Conservation (phyloP, 2,888 invertebrate species). For the Chrysodeixis includens region DNA sequence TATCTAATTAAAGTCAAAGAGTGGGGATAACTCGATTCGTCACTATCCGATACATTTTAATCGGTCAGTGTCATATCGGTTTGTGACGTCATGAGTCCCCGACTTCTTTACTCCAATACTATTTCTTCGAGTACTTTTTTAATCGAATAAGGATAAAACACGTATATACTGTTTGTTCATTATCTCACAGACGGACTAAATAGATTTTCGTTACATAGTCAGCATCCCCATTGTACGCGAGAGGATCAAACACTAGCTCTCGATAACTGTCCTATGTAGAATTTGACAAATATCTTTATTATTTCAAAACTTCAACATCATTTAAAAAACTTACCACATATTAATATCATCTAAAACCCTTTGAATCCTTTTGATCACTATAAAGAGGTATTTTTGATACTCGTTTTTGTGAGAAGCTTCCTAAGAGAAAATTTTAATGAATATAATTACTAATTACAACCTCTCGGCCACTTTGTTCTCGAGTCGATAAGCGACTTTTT, state of each 20-base stretch:
- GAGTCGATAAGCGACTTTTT: slow-evolving; percentile 30
- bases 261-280: slow-evolving; percentile 78
- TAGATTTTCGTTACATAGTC: too few species aligned
- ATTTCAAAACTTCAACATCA: slow-evolving; percentile 83
- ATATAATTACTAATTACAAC: slow-evolving; percentile 71
- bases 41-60: too few species aligned
- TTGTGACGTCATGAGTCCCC: too few species aligned
- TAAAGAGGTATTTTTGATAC: slow-evolving; percentile 87
- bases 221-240: slow-evolving; percentile 57
- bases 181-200: too few species aligned
- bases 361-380: slow-evolving; percentile 86
- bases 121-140: too few species aligned
- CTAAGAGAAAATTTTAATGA: slow-evolving; percentile 67
- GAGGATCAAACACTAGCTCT: slow-evolving; percentile 58
- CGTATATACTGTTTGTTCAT: too few species aligned
- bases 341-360: slow-evolving; percentile 85
- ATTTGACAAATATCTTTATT: slow-evolving; percentile 79
- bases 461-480: slow-evolving; percentile 47
- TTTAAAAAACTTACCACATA: slow-evolving; percentile 84
- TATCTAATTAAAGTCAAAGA: too few species aligned
- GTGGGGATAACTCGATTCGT: too few species aligned
- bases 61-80: too few species aligned
- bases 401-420: slow-evolving; percentile 74
- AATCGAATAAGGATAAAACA: too few species aligned
- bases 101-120: too few species aligned